These are phyloP conservation scores for Zaprionus davidi DNA, from an alignment of 1,140 invertebrate species.

Conservation along the genomic window DNA sequence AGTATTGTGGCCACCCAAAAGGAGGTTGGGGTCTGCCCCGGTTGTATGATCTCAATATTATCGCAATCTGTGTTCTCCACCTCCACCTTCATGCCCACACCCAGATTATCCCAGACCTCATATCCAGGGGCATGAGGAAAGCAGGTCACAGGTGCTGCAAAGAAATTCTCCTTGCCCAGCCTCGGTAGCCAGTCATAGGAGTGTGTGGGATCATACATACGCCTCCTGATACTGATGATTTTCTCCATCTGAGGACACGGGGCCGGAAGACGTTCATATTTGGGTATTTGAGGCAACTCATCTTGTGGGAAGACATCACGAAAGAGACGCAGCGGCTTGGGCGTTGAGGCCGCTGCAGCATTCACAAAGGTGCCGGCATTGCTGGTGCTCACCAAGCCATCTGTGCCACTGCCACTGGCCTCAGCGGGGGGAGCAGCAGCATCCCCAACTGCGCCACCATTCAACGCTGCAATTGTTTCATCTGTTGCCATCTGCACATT, in stretches of 20 bases:
- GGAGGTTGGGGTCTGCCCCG: constrained; percentile 89
- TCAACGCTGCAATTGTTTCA: constrained; percentile 66
- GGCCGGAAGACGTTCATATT: constrained; percentile 76
- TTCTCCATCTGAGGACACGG: constrained; percentile 84
- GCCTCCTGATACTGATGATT: constrained; percentile 84
- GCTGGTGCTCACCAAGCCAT: constrained; percentile 14
- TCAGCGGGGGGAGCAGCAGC: constrained; percentile 52
- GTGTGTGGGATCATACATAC: constrained; percentile 87
- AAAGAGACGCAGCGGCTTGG: constrained; percentile 70
- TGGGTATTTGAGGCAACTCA: constrained; percentile 84
- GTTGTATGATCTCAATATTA: constrained; percentile 87
- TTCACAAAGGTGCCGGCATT: constrained; percentile 27
- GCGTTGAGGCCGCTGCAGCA: constrained; percentile 56
- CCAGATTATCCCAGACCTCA: constrained; percentile 96
- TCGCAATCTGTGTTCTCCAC: constrained; percentile 96
- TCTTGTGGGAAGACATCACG: constrained; percentile 85
- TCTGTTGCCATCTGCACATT: constrained; percentile 72
- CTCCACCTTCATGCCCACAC: constrained; percentile 97
- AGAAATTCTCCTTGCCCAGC: constrained; percentile 90
- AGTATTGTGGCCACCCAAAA: constrained; percentile 98
- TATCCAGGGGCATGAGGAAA: constrained; percentile 96
- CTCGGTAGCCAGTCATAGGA: constrained; percentile 93
- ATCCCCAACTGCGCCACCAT: constrained; percentile 67
- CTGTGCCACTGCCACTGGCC: constrained; percentile 37
- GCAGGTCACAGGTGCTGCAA: constrained; percentile 94